phyloP scores from a whole-genome alignment of 2,113 vertebrate species.

The Ondatra zibethicus region DNA sequence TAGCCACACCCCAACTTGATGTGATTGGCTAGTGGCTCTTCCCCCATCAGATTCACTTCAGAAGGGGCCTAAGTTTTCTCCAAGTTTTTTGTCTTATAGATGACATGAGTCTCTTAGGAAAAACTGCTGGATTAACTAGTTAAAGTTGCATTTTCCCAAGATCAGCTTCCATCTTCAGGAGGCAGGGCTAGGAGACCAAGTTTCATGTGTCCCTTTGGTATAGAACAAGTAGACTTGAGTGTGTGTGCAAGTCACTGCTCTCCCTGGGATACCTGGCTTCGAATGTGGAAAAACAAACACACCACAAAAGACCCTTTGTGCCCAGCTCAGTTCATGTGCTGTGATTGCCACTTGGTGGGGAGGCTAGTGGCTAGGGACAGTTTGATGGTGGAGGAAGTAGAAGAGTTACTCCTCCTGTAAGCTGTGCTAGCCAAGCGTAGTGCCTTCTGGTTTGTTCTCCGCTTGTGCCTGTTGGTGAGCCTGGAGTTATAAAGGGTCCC shows the following conservation, averaged over 20 bases:
- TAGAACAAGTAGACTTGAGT: background rate
- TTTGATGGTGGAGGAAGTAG: background rate
- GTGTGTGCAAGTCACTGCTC: background rate
- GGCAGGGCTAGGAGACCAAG: background rate
- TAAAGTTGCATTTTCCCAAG: background rate
- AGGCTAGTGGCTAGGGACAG: background rate
- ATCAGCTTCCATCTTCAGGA: background rate
- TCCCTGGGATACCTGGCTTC: background rate
- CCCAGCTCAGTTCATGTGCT: background rate
- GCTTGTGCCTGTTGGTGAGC: background rate
- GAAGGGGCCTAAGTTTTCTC: background rate
- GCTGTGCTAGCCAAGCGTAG: background rate
- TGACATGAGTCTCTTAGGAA: background rate
- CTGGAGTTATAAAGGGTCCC: conserved; percentile 8
- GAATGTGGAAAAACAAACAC: background rate
- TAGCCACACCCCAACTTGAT: too few species aligned
- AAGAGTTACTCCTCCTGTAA: conserved; percentile 22
- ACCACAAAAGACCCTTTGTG: background rate
- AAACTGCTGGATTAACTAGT: background rate
- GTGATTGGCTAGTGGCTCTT: too few species aligned
- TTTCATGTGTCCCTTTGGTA: background rate
- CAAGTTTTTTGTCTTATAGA: background rate
- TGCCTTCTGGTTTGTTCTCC: background rate
- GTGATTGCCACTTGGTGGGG: background rate
- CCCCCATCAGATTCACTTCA: background rate